A percentile compares a stretch with the other conserved stretches of the same genome.
phyloP scores from a whole-genome alignment of 2,113 vertebrate genomes.

The Ardeotis arabs region DNA sequence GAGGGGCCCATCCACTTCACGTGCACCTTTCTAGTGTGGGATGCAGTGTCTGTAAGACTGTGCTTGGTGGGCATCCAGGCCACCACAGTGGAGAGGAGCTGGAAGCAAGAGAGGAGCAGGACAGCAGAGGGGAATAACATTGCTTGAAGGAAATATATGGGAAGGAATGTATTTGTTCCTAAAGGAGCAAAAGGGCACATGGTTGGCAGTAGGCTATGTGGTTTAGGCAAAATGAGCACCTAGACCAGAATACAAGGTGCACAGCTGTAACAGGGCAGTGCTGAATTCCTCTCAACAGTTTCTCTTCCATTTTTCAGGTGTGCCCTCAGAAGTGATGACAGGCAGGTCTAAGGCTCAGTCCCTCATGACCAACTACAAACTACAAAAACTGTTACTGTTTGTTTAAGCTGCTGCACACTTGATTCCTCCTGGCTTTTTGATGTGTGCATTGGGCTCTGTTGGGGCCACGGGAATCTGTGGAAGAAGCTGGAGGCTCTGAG shows the following conservation, averaged over 20 bases:
- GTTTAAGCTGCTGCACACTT: not conserved
- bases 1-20: not conserved
- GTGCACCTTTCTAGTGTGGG: not conserved
- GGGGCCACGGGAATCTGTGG: not conserved
- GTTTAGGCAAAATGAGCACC: not conserved
- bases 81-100: not conserved
- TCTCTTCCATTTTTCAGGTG: not conserved
- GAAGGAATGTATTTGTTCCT: not conserved
- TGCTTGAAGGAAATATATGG: not conserved
- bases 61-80: not conserved
- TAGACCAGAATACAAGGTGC: not conserved
- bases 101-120: not conserved
- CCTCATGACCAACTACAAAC: not conserved
- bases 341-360: not conserved
- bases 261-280: not conserved
- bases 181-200: not conserved
- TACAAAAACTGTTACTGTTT: not conserved
- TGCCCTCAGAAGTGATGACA: not conserved
- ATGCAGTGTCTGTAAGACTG: not conserved
- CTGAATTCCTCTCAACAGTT: not conserved
- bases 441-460: not conserved
- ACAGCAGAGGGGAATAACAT: not conserved
- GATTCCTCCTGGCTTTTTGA: not conserved
- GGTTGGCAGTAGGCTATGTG: not conserved
- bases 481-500: not conserved